Evolutionary conservation across 2,888 invertebrate genomes (phyloP), one percentile per base, ranked within the genome.

Genomic region (Xestia sexstrigata): DNA sequence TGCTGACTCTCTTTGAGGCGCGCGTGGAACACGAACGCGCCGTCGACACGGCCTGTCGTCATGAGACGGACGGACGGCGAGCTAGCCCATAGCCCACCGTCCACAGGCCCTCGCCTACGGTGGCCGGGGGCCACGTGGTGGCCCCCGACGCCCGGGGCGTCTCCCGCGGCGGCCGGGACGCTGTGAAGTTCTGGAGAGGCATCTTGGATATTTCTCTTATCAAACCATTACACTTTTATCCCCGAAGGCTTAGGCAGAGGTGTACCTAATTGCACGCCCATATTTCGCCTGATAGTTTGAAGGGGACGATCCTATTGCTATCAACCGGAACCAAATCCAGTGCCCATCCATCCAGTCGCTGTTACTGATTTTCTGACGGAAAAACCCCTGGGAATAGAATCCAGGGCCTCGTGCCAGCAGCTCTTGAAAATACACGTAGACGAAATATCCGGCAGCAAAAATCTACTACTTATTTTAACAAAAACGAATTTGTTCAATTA

Each of bases 401-500:
- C 26, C 26, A 15, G 26, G 15, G 6, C 13, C 58, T 26, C 2
- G 4, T 58, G 26, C 23, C 52, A 23, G 52, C 9, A 23, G 3
- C 9, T 52, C 23, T 23, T 4, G 49, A 17, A 47, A 49, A 20
- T 49, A 49, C 7, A 49, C 49, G 7, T 7, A 49, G 47, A 52
- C 55, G 13, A 55, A n/a, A 13, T 13, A 26, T 11, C 11, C 13
- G 55, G 55, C 26, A 35, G 47, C 35, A 67, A 47, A 69, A 15
- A 55, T 52, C 42, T 15, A 15, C 30, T 63, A 11, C 35, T 58
- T 42, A 11, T 42, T 58, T 42, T 26, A 35, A 68, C 42, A 68
- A 62, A 71, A 67, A 49, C 2, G 23, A 23, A 6, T 78, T 23
- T 49, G 17, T 55, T 42, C 0, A 52, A 65, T 77, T 42, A n/a